Evolutionary conservation across 2,113 vertebrate genomes (phyloP).

Genomic region (Columbina picui): DNA sequence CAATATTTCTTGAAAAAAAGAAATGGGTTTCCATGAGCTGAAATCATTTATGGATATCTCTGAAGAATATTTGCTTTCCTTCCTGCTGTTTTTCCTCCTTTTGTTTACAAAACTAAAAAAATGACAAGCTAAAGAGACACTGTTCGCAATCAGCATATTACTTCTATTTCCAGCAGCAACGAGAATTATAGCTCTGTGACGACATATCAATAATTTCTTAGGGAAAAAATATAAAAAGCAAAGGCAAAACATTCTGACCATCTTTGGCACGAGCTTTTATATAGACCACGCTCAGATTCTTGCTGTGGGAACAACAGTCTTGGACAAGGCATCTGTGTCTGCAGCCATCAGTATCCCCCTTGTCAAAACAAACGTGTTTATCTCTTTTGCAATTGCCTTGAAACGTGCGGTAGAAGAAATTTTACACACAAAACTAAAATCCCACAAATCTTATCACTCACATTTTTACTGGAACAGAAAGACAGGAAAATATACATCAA

Average conservation of each 20-base stretch:
- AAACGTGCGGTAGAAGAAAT: neutral
- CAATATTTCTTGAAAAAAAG: neutral
- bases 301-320: conserved; percentile 11
- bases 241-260: neutral
- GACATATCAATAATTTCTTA: neutral
- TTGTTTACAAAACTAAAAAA: neutral
- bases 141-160: neutral
- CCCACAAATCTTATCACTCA: neutral
- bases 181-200: neutral
- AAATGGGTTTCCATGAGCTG: neutral
- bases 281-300: neutral
- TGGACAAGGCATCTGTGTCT: neutral
- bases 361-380: conserved; percentile 48
- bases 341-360: conserved; percentile 13
- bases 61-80: neutral
- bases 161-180: neutral
- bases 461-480: neutral
- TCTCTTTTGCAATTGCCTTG: neutral
- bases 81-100: neutral
- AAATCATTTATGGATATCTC: neutral
- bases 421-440: neutral
- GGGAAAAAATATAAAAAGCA: neutral
- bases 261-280: neutral
- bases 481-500: neutral
- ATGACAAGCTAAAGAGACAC: neutral